phyloP scores from a whole-genome alignment of 2,888 invertebrate species.

The Lutraria lutraria region DNA sequence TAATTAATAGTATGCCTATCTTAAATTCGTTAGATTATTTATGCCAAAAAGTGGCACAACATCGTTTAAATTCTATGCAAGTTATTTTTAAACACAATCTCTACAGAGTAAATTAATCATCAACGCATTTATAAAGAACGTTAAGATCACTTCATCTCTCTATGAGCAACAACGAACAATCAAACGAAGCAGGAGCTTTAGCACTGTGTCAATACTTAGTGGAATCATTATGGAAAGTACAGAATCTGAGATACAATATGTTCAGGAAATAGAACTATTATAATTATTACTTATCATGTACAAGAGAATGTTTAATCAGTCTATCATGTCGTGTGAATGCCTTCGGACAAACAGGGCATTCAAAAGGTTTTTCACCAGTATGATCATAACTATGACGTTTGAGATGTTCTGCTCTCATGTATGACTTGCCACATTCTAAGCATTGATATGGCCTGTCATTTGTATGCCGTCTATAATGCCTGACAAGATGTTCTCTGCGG shows the following conservation, averaged over 20 bases:
- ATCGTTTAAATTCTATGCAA: background rate
- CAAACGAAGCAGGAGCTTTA: background rate
- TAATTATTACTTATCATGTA: conserved; percentile 66
- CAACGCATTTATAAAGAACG: background rate
- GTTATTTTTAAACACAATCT: background rate
- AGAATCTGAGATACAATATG: background rate
- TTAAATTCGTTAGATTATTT: background rate
- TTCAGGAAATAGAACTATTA: background rate
- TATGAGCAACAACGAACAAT: background rate
- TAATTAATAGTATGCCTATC: background rate
- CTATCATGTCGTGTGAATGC: conserved; percentile 72
- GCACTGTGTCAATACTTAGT: background rate
- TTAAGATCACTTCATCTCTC: background rate
- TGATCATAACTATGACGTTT: conserved; percentile 74
- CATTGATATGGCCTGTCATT: conserved; percentile 70
- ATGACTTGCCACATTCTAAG: conserved; percentile 69
- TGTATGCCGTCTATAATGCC: conserved; percentile 72
- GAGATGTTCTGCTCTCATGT: conserved; percentile 74
- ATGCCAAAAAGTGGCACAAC: background rate
- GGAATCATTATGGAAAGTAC: background rate
- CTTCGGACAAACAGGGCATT: conserved; percentile 70
- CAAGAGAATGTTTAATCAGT: conserved; percentile 72
- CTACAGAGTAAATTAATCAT: background rate
- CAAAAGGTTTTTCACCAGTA: conserved; percentile 72
- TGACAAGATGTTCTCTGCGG: conserved; percentile 71